These are phyloP conservation scores for Pogonophryne albipinna DNA, from an alignment of 2,797 vertebrate species.

Conservation along the genomic window DNA sequence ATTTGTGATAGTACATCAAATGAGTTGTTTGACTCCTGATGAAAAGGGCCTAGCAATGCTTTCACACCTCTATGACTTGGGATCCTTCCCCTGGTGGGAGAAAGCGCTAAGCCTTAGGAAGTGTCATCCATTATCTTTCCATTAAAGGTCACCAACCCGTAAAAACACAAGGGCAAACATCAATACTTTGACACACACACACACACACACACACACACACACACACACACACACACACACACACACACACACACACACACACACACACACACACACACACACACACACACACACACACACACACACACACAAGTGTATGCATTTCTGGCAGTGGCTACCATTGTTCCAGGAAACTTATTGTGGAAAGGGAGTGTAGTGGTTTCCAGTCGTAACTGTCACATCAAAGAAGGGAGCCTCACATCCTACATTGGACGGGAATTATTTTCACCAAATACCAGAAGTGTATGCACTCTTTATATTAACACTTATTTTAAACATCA, in stretches of 20 bases:
- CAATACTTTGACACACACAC: conserved; percentile 13
- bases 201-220: too few species aligned
- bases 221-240: too few species aligned
- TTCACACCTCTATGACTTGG: conserved; percentile 38
- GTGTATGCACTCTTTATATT: conserved; percentile 4
- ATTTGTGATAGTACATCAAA: conserved; percentile 70
- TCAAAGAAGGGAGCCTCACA: conserved; percentile 14
- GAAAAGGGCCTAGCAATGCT: conserved; percentile 62
- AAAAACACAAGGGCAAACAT: conserved; percentile 43
- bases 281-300: too few species aligned
- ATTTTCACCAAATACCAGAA: conserved; percentile 16
- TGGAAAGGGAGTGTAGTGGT: conserved; percentile 17
- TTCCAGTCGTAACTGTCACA: conserved; percentile 16
- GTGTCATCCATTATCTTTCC: conserved; percentile 48
- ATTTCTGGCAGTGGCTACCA: conserved; percentile 3
- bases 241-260: too few species aligned
- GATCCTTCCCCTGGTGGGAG: conserved; percentile 31
- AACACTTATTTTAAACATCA: conserved; percentile 37
- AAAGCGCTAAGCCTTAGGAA: conserved; percentile 14
- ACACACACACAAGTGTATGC: too few species aligned
- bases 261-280: too few species aligned
- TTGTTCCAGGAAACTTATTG: conserved; percentile 26
- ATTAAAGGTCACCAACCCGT: conserved; percentile 40
- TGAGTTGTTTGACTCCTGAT: conserved; percentile 66
- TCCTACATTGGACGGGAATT: not conserved